Evolutionary conservation across 2,888 invertebrate species (phyloP), one percentile per base, ranked within the genome.

Genomic region (Mechanitis mazaeus): DNA sequence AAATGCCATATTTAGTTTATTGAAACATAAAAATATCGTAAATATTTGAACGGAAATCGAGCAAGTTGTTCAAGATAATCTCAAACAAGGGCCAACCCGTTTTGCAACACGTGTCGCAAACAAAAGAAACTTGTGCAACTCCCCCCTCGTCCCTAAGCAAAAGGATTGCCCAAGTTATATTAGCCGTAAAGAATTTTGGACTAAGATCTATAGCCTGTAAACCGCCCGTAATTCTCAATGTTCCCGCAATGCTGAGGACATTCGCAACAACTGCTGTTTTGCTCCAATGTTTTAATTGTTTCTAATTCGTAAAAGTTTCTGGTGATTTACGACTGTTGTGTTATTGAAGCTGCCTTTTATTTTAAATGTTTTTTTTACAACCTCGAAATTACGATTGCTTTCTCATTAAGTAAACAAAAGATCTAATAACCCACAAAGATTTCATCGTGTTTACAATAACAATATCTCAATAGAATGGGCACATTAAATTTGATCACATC

Each of bases 91-190:
- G 77, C 78, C 73, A 84, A 90, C 87, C 88, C 88, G 87, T 88
- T 89, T 81, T 75, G 85, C 81, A 83, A 87, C 89, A 89, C 88
- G 87, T 90, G 89, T 85, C 78, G 79, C 83, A 84, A 87, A 89
- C 87, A 89, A 89, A 89, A 89, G 87, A 85, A 87, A 83, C 81
- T 83, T 81, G 76, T 71, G 77, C 79, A 79, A 79, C 74, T 79
- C 74, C 71, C 79, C 80, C 78, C 76, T 74, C 71, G 69, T 66
- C 77, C 72, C 55, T 64, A 73, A 69, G 79, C 84, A 84, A 89
- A 87, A 90, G 90, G 89, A 88, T 89, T 89, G 87, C 83, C 80
- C 84, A 86, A 88, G 85, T 88, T 86, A 86, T 85, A 86, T 85
- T 85, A 85, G 80, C 87, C 87, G 84, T 88, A 89, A 89, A 89